Evolutionary conservation across 2,888 invertebrate species (phyloP).

Genomic region (Drosophila dives): DNA sequence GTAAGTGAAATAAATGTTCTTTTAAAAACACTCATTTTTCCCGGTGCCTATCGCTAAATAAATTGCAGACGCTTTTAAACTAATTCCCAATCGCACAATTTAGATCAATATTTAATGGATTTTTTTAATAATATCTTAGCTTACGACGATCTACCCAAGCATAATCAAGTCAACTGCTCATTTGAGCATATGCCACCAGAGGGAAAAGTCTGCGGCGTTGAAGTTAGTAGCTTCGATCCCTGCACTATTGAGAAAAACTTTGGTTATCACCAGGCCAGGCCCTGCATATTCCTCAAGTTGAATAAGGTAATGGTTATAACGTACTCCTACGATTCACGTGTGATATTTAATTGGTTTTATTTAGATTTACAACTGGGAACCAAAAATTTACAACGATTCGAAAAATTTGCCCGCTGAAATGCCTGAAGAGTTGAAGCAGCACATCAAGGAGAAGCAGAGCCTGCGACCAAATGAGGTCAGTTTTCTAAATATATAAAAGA

Average conservation of each 20-base stretch:
- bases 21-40: background rate
- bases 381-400: slow-evolving; percentile 90
- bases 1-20: slow-evolving; percentile 56
- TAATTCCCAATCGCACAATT: background rate
- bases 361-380: slow-evolving; percentile 96
- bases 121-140: slow-evolving; percentile 60
- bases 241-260: slow-evolving; percentile 92
- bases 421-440: slow-evolving; percentile 91
- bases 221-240: slow-evolving; percentile 89
- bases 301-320: slow-evolving; percentile 90
- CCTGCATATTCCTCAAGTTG: slow-evolving; percentile 98
- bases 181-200: slow-evolving; percentile 87
- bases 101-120: background rate
- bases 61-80: background rate
- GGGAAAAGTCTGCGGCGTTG: slow-evolving; percentile 93
- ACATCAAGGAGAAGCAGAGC: slow-evolving; percentile 86
- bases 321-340: background rate
- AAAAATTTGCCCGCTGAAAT: slow-evolving; percentile 89
- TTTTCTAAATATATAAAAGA: background rate
- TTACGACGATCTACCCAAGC: slow-evolving; percentile 85
- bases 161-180: slow-evolving; percentile 88
- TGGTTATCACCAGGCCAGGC: slow-evolving; percentile 94
- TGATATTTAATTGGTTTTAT: background rate
- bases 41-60: slow-evolving; percentile 32
- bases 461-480: slow-evolving; percentile 85